Conservation (phyloP, 2,113 vertebrate genomes). For the Oreotragus oreotragus region DNA sequence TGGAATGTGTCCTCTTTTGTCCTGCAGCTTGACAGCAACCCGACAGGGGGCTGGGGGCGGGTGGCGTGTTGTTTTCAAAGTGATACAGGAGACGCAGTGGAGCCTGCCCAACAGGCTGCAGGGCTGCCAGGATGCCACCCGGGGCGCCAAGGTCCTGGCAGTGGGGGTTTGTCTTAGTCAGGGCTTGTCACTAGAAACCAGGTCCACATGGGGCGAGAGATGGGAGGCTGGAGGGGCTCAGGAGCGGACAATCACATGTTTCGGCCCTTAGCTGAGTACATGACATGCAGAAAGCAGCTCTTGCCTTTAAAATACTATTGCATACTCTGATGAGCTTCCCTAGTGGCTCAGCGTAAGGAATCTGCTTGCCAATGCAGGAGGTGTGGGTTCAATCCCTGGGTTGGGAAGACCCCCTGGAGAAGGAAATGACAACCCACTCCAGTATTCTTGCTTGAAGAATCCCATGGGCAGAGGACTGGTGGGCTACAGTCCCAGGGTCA, state of each 20-base stretch:
- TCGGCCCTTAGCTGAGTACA: background rate
- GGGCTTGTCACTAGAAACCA: background rate
- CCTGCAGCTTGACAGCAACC: constrained; percentile 21
- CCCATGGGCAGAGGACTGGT: background rate
- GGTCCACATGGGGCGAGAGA: background rate
- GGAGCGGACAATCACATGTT: background rate
- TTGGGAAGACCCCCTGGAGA: background rate
- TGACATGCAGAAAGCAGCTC: background rate
- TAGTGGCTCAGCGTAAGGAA: background rate
- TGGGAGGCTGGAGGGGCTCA: background rate
- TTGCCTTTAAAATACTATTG: background rate
- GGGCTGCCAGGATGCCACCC: constrained; percentile 25
- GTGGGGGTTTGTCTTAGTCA: background rate
- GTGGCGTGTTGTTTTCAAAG: constrained; percentile 54
- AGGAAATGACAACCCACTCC: background rate
- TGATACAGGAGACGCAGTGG: constrained; percentile 42
- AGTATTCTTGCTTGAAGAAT: background rate
- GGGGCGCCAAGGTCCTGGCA: constrained; percentile 1
- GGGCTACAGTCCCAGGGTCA: background rate
- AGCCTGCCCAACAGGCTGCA: background rate
- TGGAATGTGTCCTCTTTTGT: constrained; percentile 55
- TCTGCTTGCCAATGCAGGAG: background rate
- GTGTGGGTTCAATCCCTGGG: background rate
- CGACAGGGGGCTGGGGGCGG: background rate
- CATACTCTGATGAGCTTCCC: background rate